These are phyloP conservation scores for Pseudoips prasinana DNA, from an alignment of 2,888 invertebrate genomes.

Conservation along the genomic window DNA sequence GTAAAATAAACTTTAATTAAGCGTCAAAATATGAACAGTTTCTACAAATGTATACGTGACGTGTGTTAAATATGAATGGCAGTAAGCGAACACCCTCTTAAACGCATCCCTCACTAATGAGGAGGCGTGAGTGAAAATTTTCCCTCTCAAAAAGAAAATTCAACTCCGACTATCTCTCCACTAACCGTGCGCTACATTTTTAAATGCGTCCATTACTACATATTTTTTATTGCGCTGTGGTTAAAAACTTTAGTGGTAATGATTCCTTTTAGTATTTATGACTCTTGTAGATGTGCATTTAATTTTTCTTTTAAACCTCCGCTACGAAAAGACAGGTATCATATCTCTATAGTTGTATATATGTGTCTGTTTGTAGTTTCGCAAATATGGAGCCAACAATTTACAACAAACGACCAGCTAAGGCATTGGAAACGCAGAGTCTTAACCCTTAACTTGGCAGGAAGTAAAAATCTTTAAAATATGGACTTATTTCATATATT, in stretches of 20 bases:
- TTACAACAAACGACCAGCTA: no score
- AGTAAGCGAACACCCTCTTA: constrained; percentile 52
- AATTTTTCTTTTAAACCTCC: no score
- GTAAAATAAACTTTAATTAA: no score
- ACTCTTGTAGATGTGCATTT: constrained; percentile 13
- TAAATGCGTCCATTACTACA: constrained; percentile 40
- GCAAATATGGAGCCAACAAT: no score
- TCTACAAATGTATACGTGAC: constrained; percentile 28
- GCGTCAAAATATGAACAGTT: no score
- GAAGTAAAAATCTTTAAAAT: no score
- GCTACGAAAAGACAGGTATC: no score
- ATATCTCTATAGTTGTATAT: no score
- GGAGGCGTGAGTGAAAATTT: constrained; percentile 57
- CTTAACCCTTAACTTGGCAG: no score
- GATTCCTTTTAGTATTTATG: constrained; percentile 8
- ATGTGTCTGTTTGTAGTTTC: no score
- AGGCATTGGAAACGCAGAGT: no score
- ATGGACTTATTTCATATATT: no score
- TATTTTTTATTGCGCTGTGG: constrained; percentile 24
- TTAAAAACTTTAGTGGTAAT: constrained; percentile 12
- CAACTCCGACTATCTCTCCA: constrained; percentile 50
- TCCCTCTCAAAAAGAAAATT: constrained; percentile 59
- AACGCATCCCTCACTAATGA: constrained; percentile 61
- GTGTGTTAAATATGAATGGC: constrained; percentile 45
- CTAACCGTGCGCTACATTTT: constrained; percentile 50